Conservation (phyloP, 1,140 invertebrate genomes). For the Hylaeus anthracinus region DNA sequence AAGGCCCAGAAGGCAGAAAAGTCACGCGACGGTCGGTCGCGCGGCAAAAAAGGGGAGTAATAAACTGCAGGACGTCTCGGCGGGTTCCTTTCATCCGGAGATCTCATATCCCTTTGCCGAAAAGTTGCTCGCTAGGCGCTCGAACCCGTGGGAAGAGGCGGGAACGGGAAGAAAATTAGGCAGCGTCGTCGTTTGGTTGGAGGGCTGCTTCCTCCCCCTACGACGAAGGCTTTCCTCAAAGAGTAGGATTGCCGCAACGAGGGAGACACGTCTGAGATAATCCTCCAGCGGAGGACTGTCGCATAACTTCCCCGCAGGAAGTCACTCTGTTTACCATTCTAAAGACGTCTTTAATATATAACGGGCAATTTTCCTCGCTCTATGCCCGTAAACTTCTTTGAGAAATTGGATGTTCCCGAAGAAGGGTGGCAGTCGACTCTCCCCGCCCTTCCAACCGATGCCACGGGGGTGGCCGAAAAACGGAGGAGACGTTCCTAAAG, state of each 20-base stretch:
- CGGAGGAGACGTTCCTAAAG: not conserved
- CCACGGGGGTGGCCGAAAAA: not conserved
- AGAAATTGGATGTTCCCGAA: slow-evolving; percentile 64
- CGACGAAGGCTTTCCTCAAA: slow-evolving; percentile 45
- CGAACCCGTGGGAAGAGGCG: not conserved
- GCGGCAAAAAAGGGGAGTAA: not conserved
- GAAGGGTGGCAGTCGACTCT: not conserved
- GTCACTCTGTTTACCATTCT: slow-evolving; percentile 68
- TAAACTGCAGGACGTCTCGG: slow-evolving; percentile 18
- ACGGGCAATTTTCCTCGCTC: slow-evolving; percentile 67
- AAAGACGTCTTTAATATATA: slow-evolving; percentile 69
- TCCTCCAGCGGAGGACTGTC: slow-evolving; percentile 55
- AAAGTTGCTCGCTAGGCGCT: slow-evolving; percentile 39
- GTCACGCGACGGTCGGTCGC: slow-evolving; percentile 1
- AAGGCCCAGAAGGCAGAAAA: not conserved
- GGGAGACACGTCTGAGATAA: slow-evolving; percentile 61
- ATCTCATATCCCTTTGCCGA: slow-evolving; percentile 34
- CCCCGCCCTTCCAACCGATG: not conserved
- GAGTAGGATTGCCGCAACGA: slow-evolving; percentile 29
- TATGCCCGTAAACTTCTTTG: slow-evolving; percentile 63
- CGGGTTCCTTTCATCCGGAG: slow-evolving; percentile 45
- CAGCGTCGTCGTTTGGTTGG: not conserved
- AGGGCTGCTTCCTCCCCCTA: not conserved
- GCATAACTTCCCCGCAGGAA: slow-evolving; percentile 54
- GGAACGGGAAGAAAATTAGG: slow-evolving; percentile 51